These are phyloP conservation scores for Athalia rosae DNA, from an alignment of 2,888 invertebrate species.

Conservation along the genomic window DNA sequence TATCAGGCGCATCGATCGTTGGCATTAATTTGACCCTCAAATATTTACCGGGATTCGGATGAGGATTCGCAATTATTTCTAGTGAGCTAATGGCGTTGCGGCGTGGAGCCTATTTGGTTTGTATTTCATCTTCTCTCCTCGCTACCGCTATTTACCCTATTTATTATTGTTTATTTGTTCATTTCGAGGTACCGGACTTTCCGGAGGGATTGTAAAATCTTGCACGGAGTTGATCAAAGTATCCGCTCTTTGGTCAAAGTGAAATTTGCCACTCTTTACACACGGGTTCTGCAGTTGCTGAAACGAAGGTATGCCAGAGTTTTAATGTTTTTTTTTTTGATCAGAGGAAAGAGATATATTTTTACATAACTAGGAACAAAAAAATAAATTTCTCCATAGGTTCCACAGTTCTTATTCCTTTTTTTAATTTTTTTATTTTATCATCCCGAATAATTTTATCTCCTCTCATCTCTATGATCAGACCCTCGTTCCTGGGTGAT, in stretches of 20 bases:
- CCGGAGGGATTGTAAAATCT: too few relatives aligned
- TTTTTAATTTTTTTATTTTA: not conserved
- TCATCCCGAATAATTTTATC: not conserved
- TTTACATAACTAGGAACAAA: not conserved
- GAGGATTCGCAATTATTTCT: conserved; percentile 4
- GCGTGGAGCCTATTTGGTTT: not conserved
- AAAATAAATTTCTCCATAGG: conserved; percentile 5
- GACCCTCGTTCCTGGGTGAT: not conserved
- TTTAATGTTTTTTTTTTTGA: conserved; percentile 7
- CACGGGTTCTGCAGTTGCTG: not conserved
- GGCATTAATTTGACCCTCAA: conserved; percentile 26
- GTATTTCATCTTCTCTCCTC: too few relatives aligned
- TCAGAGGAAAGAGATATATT: conserved; percentile 7
- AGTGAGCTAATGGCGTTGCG: not conserved
- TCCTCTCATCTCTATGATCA: not conserved
- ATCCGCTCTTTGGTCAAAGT: too few relatives aligned
- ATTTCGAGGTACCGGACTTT: too few relatives aligned
- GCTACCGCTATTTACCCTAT: too few relatives aligned
- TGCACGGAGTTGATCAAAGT: too few relatives aligned
- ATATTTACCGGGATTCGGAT: conserved; percentile 26
- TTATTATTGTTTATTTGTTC: too few relatives aligned
- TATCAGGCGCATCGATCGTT: conserved; percentile 19
- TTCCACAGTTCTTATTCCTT: not conserved
- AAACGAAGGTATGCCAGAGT: not conserved
- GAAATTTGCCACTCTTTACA: not conserved